These are phyloP conservation scores for Leptoteleia sp. DNA, from an alignment of 1,140 invertebrate genomes.

Conservation along the genomic window DNA sequence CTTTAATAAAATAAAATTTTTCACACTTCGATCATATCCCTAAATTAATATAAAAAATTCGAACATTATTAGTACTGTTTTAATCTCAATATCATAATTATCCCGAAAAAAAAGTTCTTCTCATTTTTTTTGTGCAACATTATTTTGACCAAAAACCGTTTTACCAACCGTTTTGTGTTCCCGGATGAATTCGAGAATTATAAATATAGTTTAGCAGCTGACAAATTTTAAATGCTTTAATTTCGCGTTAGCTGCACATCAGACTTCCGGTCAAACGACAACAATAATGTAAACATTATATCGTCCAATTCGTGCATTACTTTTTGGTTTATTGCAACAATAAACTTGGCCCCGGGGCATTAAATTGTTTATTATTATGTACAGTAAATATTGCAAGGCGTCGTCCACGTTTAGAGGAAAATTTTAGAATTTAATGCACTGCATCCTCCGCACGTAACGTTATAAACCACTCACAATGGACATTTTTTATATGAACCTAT, in stretches of 20 bases:
- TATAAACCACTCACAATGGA: slow-evolving; percentile 60
- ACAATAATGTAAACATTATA: slow-evolving; percentile 38
- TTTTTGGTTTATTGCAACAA: slow-evolving; percentile 37
- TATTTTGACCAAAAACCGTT: too few species aligned
- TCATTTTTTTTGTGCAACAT: too few species aligned
- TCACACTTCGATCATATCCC: too few species aligned
- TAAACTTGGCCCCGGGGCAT: slow-evolving; percentile 30
- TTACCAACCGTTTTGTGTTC: too few species aligned
- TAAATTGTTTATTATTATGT: slow-evolving; percentile 60
- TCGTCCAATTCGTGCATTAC: slow-evolving; percentile 33
- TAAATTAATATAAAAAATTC: too few species aligned
- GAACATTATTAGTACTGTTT: too few species aligned
- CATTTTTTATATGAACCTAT: slow-evolving; percentile 58
- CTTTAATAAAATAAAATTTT: too few species aligned
- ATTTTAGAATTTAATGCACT: slow-evolving; percentile 53
- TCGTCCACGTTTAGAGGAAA: slow-evolving; percentile 40
- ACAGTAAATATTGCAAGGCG: slow-evolving; percentile 40
- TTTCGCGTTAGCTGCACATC: background rate
- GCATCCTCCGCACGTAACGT: slow-evolving; percentile 36
- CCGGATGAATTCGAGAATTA: too few species aligned
- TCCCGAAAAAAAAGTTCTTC: too few species aligned
- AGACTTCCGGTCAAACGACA: slow-evolving; percentile 2
- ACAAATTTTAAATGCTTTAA: too few species aligned
- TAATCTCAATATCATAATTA: too few species aligned
- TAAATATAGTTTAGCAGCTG: too few species aligned